Percentiles rank a stretch among this genome's conserved stretches.
Evolutionary conservation across 2,113 vertebrate genomes (phyloP).

Genomic region (Rousettus leschenaultii): DNA sequence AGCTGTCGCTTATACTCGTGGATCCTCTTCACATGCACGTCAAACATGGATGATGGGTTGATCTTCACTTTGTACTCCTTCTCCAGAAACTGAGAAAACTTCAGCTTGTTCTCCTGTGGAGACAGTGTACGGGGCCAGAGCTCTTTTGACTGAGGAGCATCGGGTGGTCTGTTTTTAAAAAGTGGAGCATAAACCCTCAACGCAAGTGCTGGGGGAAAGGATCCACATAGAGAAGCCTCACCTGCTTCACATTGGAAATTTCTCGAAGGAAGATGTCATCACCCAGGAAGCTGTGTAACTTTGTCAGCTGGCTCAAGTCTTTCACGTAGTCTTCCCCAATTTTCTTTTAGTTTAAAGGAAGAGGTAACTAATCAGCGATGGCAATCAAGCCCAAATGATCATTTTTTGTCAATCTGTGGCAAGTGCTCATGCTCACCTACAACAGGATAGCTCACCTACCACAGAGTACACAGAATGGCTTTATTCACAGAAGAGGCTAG

Average conservation of each 20-base stretch:
- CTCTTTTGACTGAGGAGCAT: neutral
- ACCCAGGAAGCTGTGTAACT: conserved; percentile 86
- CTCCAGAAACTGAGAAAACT: conserved; percentile 93
- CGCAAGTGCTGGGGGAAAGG: rapidly evolving
- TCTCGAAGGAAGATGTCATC: conserved; percentile 89
- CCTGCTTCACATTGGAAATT: conserved; percentile 95
- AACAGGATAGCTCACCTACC: neutral
- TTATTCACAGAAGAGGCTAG: neutral
- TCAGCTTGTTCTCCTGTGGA: conserved; percentile 94
- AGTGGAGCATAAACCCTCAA: neutral
- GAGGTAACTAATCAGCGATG: neutral
- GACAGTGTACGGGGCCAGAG: neutral
- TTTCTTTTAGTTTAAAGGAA: conserved; percentile 81
- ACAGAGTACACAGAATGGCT: neutral
- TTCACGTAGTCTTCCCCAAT: conserved; percentile 95
- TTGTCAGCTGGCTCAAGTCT: conserved; percentile 90
- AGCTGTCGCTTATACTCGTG: conserved; percentile 98
- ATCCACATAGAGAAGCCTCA: neutral
- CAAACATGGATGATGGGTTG: conserved; percentile 95
- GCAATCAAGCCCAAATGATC: neutral
- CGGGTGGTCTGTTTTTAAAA: neutral
- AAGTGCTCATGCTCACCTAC: neutral
- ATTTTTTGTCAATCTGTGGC: neutral
- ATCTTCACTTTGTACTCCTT: conserved; percentile 92
- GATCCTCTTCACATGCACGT: conserved; percentile 97